Conservation (phyloP, 1,140 invertebrate species). For the Atta cephalotes region DNA sequence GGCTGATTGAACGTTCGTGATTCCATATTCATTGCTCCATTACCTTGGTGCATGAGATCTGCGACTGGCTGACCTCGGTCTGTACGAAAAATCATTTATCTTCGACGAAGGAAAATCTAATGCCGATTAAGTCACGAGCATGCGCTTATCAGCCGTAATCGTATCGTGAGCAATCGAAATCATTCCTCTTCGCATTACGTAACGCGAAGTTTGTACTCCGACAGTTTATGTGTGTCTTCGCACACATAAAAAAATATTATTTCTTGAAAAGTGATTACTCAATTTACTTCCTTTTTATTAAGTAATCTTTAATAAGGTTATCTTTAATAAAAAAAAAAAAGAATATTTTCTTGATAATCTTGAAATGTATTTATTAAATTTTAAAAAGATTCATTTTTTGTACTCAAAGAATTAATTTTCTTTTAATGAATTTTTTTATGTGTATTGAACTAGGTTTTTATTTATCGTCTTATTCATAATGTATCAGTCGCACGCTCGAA, state of each 20-base stretch:
- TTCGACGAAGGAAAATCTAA: neutral
- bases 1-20: conserved; percentile 28
- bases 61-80: conserved; percentile 10
- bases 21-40: conserved; percentile 30
- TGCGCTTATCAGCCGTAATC: neutral
- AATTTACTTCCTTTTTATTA: too few species aligned
- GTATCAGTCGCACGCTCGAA: neutral
- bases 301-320: too few species aligned
- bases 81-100: conserved; percentile 12
- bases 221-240: neutral
- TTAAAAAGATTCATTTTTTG: too few species aligned
- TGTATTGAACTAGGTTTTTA: neutral
- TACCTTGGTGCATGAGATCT: conserved; percentile 10
- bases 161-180: conserved; percentile 7
- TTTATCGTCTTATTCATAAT: neutral
- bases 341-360: too few species aligned
- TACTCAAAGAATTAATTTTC: too few species aligned
- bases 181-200: conserved; percentile 17
- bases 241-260: too few species aligned
- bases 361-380: too few species aligned
- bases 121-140: neutral
- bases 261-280: too few species aligned
- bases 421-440: too few species aligned
- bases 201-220: neutral
- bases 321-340: too few species aligned